Conservation (phyloP, 2,113 vertebrate species). For the Meleagris gallopavo region DNA sequence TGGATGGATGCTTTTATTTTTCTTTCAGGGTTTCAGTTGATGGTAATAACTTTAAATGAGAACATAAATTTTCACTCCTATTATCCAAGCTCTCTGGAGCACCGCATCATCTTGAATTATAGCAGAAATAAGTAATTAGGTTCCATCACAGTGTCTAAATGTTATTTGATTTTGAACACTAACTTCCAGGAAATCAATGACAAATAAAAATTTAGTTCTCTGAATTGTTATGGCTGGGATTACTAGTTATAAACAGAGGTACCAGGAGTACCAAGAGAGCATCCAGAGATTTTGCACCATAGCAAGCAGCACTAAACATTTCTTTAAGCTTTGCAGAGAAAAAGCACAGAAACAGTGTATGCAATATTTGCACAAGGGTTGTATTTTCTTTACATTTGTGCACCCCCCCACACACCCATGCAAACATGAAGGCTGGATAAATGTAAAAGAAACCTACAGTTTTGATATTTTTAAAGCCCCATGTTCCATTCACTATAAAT, state of each 20-base stretch:
- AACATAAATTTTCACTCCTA: background rate
- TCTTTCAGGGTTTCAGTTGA: background rate
- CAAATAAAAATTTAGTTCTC: background rate
- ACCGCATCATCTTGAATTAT: background rate
- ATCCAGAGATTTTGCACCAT: background rate
- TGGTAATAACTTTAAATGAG: background rate
- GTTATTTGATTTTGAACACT: background rate
- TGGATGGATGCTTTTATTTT: background rate
- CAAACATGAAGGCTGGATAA: background rate
- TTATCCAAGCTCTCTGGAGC: conserved; percentile 1
- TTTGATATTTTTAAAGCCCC: background rate
- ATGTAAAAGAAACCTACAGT: background rate
- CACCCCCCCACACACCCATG: rapidly evolving
- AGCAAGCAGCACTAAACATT: background rate
- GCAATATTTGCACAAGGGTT: background rate
- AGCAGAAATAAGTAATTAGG: conserved; percentile 23
- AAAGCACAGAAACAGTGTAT: background rate
- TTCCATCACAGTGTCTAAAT: background rate
- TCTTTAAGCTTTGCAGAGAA: background rate
- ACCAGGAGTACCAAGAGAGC: background rate
- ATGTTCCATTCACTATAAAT: background rate
- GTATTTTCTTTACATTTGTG: background rate
- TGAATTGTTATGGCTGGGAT: background rate
- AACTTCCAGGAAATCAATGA: background rate
- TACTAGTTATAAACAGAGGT: background rate